These are phyloP conservation scores for Nothoprocta pentlandii DNA, from an alignment of 2,113 vertebrate genomes.

Conservation along the genomic window DNA sequence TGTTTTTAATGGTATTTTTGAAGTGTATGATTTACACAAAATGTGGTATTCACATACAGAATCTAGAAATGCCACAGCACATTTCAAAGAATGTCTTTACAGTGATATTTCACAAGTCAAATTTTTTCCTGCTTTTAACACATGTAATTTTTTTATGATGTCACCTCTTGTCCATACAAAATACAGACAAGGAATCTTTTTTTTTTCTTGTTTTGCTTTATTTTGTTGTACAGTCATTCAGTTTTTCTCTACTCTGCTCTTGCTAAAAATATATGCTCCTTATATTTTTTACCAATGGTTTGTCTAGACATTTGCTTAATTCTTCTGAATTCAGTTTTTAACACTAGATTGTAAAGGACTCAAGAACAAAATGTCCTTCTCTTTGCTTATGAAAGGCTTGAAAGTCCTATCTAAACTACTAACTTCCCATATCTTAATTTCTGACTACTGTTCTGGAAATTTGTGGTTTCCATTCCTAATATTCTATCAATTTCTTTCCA, in stretches of 20 bases:
- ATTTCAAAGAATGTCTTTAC: neutral
- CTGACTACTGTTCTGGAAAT: neutral
- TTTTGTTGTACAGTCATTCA: neutral
- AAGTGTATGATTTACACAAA: neutral
- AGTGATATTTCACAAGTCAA: neutral
- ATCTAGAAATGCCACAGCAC: neutral
- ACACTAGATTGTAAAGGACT: neutral
- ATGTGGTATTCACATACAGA: neutral
- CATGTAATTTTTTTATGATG: neutral
- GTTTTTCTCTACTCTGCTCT: neutral
- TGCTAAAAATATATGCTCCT: neutral
- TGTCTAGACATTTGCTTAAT: neutral
- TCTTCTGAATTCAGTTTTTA: neutral
- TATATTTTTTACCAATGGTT: neutral
- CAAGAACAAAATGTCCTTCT: neutral
- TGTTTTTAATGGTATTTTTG: neutral
- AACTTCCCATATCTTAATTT: neutral
- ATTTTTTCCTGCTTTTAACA: neutral
- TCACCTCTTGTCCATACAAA: neutral
- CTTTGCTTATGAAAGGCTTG: neutral
- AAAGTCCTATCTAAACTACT: neutral
- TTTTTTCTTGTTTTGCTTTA: neutral
- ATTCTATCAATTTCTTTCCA: neutral
- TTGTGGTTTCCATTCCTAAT: accelerated
- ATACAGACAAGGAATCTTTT: accelerated